Percentiles rank a stretch among this genome's conserved stretches.
Evolutionary conservation across 2,797 vertebrate species (phyloP).

Genomic region (Coilia nasus): DNA sequence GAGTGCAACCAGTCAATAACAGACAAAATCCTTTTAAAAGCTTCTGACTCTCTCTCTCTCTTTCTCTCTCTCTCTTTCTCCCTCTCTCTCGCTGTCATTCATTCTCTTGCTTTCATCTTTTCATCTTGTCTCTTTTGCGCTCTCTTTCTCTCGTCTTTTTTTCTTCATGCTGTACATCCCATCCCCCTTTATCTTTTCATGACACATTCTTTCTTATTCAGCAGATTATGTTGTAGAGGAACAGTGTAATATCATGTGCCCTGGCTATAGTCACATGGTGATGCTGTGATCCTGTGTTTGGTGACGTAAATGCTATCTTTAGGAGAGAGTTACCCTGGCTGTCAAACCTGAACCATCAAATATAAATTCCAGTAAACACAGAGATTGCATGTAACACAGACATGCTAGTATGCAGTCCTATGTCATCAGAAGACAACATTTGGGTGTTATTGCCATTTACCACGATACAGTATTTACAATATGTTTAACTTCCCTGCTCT

Average conservation of each 20-base stretch:
- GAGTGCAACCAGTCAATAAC: slow-evolving; percentile 90
- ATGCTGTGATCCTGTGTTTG: neutral
- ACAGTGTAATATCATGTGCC: neutral
- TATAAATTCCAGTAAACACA: neutral
- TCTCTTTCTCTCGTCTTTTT: neutral
- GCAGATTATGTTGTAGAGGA: slow-evolving; percentile 16
- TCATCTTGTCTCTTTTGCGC: slow-evolving; percentile 29
- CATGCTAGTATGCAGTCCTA: neutral
- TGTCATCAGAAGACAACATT: neutral
- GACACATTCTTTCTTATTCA: slow-evolving; percentile 47
- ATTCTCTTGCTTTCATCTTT: slow-evolving; percentile 22
- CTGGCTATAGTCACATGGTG: neutral
- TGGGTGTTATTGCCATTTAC: neutral
- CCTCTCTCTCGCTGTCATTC: slow-evolving; percentile 48
- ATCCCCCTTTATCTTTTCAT: slow-evolving; percentile 11
- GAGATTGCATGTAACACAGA: neutral
- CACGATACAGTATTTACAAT: neutral
- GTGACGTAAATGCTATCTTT: neutral
- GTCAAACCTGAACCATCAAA: neutral
- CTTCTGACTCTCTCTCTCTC: slow-evolving; percentile 73
- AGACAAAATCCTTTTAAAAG: slow-evolving; percentile 87
- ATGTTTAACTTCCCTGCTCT: neutral
- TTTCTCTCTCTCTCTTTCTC: slow-evolving; percentile 65
- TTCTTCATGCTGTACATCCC: neutral
- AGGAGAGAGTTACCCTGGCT: too few species aligned